A percentile compares a stretch with the other conserved stretches of the same genome.
phyloP scores from a whole-genome alignment of 1,140 invertebrate genomes.

The Drosophila leontia region DNA sequence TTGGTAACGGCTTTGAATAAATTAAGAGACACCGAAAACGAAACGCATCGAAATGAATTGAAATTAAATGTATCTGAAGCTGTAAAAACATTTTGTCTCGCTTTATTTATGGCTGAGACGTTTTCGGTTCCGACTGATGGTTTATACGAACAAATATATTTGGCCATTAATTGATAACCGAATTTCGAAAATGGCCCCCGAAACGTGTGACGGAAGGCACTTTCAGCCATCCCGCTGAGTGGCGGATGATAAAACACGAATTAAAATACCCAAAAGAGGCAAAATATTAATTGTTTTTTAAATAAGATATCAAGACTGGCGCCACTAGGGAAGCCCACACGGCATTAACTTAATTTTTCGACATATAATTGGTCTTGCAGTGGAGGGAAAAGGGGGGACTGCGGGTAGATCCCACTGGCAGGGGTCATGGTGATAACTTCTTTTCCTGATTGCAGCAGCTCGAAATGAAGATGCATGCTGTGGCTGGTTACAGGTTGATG shows the following conservation, averaged over 20 bases:
- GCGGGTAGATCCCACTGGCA: background rate
- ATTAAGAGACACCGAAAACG: slow-evolving; percentile 55
- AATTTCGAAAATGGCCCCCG: slow-evolving; percentile 56
- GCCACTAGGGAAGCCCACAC: slow-evolving; percentile 56
- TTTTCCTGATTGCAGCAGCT: slow-evolving; percentile 19
- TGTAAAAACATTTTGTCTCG: slow-evolving; percentile 69
- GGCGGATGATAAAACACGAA: slow-evolving; percentile 45
- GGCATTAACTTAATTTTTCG: slow-evolving; percentile 58
- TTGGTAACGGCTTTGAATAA: slow-evolving; percentile 69
- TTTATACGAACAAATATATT: slow-evolving; percentile 63
- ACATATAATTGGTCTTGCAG: slow-evolving; percentile 49
- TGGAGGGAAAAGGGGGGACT: slow-evolving; percentile 9
- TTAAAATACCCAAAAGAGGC: slow-evolving; percentile 25
- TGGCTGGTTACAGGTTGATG: background rate
- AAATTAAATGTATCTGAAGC: slow-evolving; percentile 64
- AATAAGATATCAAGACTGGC: slow-evolving; percentile 65
- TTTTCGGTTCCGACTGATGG: slow-evolving; percentile 28
- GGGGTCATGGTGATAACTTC: slow-evolving; percentile 48
- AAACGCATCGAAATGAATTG: slow-evolving; percentile 27
- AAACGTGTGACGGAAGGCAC: slow-evolving; percentile 75
- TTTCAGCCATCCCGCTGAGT: slow-evolving; percentile 52
- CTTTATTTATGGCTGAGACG: slow-evolving; percentile 52
- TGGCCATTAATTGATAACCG: slow-evolving; percentile 76
- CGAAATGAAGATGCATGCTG: slow-evolving; percentile 61
- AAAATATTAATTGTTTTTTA: slow-evolving; percentile 75